Base-by-base conservation (phyloP, 2,797 vertebrate species). In the Sebastes vulpes region DNA sequence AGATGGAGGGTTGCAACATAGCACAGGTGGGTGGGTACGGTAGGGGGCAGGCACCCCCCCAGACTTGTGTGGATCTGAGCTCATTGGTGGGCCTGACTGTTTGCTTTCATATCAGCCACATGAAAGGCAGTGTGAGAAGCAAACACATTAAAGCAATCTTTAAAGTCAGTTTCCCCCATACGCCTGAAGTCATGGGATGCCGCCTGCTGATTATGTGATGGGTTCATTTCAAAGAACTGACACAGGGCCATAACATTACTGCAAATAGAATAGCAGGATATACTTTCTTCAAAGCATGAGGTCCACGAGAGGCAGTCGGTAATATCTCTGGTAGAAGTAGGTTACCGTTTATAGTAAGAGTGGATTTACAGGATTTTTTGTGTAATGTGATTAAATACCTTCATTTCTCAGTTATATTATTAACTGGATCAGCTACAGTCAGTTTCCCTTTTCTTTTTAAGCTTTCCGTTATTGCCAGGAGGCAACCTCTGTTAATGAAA, bases 71-170 rank as follows among this genome's bases (percentile, higher is more conserved):
- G 9, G 20, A 6, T 3, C 26, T 11, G 18, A 21, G 67, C 53
- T 53, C 25, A 21, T 2, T 61, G 65, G 10, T 53, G 63, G 32
- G 6, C 20, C 26, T 87, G 85, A 93, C 92, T 88, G 79, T 81
- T 61, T 75, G 53, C 60, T 82, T 87, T 59, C 1, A 48, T 71
- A 70, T 77, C 72, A 75, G 63, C 32, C 60, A 77, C 86, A 89
- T 89, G 79, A 91, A 88, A 92, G 75, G 58, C 58, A 4, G 53
- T 1, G 9, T 32, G 26, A 58, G 66, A 82, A 77, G 75, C 71
- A 69, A 85, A 88, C 60, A 77, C 74, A 77, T 85, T 84, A 85
- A 84, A 88, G 85, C 26, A 25, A 72, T 85, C 82, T 88, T 90
- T 79, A 91, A 80, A 92, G 88, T 65, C 31, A 48, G 38, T 63